A percentile compares a stretch with the other conserved stretches of the same genome.
Evolutionary conservation across 2,113 vertebrate genomes (phyloP).

Genomic region (Carettochelys insculpta): DNA sequence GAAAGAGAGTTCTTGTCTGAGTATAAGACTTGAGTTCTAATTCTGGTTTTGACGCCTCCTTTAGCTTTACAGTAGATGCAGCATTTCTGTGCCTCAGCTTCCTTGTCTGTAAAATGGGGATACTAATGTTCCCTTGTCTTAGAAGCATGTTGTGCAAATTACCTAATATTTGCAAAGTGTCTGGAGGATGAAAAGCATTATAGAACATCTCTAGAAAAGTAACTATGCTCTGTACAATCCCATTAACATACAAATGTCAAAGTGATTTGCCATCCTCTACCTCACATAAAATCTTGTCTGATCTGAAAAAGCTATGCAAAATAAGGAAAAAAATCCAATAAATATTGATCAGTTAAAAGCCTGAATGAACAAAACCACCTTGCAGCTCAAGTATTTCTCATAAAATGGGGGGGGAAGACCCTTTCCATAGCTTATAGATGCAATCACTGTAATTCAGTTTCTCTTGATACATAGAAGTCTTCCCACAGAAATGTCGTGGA

Average conservation of each 20-base stretch:
- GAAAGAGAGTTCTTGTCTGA: constrained; percentile 3
- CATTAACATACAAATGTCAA: background rate
- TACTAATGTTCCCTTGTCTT: background rate
- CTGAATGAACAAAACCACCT: background rate
- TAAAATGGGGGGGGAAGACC: rapidly evolving
- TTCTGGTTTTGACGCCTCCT: background rate
- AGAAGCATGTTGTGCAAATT: background rate
- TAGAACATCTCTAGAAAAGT: background rate
- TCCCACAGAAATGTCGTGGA: rapidly evolving
- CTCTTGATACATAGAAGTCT: background rate
- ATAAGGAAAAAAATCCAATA: background rate
- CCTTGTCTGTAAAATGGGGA: background rate
- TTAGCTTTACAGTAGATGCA: background rate
- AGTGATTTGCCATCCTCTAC: background rate
- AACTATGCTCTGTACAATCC: background rate
- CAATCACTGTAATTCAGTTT: background rate
- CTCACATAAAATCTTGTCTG: background rate
- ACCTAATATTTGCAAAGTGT: background rate
- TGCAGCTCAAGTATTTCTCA: background rate
- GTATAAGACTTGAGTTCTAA: background rate
- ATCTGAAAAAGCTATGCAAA: background rate
- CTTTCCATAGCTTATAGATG: background rate
- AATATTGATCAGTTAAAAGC: rapidly evolving
- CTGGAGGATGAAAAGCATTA: background rate
- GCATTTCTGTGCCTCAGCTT: background rate